A percentile compares a stretch with the other conserved stretches of the same genome.
These are phyloP conservation scores for Blennius ocellaris DNA, from an alignment of 2,113 vertebrate genomes.

Conservation along the genomic window DNA sequence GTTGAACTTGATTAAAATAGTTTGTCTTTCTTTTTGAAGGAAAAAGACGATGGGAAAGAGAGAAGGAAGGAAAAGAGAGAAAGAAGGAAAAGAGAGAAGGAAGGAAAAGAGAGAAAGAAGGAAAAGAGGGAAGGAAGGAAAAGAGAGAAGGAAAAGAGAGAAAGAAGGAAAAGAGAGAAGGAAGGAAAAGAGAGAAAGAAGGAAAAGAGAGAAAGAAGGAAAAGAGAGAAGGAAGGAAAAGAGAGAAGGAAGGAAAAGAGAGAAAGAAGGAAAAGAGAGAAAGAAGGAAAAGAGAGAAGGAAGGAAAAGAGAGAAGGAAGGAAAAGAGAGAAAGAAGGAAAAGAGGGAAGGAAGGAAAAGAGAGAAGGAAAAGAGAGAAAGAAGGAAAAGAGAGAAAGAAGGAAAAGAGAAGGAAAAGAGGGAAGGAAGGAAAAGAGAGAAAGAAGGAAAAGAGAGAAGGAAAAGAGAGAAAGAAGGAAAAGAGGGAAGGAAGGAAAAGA, in stretches of 20 bases:
- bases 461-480: too few relatives aligned
- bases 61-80: neutral
- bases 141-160: neutral
- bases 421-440: neutral
- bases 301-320: too few relatives aligned
- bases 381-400: too few relatives aligned
- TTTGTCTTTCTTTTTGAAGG: neutral
- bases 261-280: neutral
- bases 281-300: neutral
- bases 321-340: neutral
- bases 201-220: neutral
- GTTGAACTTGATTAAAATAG: too few relatives aligned
- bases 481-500: neutral
- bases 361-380: neutral
- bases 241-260: too few relatives aligned
- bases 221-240: neutral
- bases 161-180: neutral
- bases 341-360: neutral
- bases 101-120: neutral
- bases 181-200: neutral
- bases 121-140: neutral
- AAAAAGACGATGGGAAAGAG: neutral
- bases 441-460: neutral
- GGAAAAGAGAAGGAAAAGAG: neutral
- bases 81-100: neutral